These are phyloP conservation scores for Sinocyclocheilus anophthalmus DNA, from an alignment of 2,113 vertebrate genomes.

Conservation along the genomic window DNA sequence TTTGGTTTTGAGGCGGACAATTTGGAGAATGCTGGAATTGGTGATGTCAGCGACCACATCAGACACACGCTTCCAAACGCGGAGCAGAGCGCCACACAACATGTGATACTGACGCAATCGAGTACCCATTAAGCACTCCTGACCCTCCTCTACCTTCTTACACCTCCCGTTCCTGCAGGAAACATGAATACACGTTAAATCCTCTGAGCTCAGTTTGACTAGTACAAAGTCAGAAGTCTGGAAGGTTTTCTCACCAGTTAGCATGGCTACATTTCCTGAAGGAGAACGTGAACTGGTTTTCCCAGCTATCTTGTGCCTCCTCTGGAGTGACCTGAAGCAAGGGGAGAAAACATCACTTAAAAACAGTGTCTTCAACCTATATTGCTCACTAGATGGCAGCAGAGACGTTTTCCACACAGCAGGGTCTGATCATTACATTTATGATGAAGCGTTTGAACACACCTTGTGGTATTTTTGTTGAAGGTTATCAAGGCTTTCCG, in stretches of 20 bases:
- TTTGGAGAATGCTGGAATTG: slow-evolving; percentile 92
- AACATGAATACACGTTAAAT: not conserved
- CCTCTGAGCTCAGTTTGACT: not conserved
- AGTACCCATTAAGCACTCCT: slow-evolving; percentile 90
- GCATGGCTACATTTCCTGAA: slow-evolving; percentile 89
- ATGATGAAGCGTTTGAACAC: slow-evolving; percentile 41
- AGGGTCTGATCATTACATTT: no score
- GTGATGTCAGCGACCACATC: slow-evolving; percentile 89
- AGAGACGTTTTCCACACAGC: not conserved
- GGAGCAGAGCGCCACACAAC: slow-evolving; percentile 89
- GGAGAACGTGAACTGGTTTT: slow-evolving; percentile 86
- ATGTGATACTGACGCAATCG: slow-evolving; percentile 95
- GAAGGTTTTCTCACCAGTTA: slow-evolving; percentile 79
- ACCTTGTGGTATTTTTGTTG: slow-evolving; percentile 85
- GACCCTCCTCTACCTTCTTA: slow-evolving; percentile 87
- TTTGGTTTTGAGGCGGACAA: slow-evolving; percentile 96
- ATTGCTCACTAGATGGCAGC: slow-evolving; percentile 19
- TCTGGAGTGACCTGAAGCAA: slow-evolving; percentile 80
- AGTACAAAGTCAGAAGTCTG: not conserved
- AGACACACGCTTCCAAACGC: slow-evolving; percentile 91
- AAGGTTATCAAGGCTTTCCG: slow-evolving; percentile 86
- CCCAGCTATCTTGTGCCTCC: slow-evolving; percentile 85
- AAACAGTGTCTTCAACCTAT: not conserved
- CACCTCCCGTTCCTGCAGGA: slow-evolving; percentile 86
- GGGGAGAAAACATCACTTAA: slow-evolving; percentile 16